A percentile compares a stretch with the other conserved stretches of the same genome.
Conservation (phyloP, 2,888 invertebrate genomes). For the Eupithecia subumbrata region DNA sequence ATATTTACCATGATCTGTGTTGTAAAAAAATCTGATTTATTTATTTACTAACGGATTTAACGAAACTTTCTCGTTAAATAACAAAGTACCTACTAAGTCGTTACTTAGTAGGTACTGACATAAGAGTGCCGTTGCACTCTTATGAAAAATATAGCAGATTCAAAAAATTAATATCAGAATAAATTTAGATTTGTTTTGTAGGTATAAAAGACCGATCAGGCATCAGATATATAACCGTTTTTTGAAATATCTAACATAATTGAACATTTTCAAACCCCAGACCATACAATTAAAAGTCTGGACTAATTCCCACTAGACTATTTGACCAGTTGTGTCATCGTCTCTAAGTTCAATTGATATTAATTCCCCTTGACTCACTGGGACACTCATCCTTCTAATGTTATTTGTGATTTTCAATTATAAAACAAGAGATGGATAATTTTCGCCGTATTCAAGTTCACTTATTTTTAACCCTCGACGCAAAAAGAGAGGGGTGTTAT, state of each 20-base stretch:
- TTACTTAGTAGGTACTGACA: no score
- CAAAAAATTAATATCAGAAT: not conserved
- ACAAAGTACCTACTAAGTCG: no score
- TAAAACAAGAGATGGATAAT: not conserved
- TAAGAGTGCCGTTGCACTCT: no score
- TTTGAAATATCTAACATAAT: not conserved
- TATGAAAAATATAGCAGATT: not conserved
- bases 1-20: no score
- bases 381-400: constrained; percentile 11
- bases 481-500: no score
- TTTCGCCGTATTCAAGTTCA: not conserved
- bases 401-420: constrained; percentile 13
- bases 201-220: not conserved
- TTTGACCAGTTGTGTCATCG: constrained; percentile 21
- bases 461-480: not conserved
- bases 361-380: constrained; percentile 48
- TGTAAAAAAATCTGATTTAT: no score
- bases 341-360: constrained; percentile 37
- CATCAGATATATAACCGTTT: not conserved
- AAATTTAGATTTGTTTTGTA: no score
- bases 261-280: not conserved
- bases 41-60: no score
- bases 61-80: no score
- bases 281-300: not conserved
- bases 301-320: constrained; percentile 3